phyloP scores from a whole-genome alignment of 2,113 vertebrate species.

The Fulica atra region DNA sequence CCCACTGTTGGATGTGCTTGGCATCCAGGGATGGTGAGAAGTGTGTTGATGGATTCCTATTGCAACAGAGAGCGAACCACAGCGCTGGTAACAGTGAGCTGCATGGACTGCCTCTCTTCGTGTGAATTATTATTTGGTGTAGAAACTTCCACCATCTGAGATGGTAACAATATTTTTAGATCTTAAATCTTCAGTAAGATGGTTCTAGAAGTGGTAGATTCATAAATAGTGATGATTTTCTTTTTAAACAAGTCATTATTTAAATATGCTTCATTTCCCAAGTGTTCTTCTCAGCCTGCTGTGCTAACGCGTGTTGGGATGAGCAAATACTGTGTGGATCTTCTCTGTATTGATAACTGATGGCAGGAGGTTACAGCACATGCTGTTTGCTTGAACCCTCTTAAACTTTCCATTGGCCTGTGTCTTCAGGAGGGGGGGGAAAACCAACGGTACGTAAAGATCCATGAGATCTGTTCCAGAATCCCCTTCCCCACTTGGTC shows the following conservation, averaged over 20 bases:
- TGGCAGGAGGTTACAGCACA: not conserved
- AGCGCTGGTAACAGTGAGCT: not conserved
- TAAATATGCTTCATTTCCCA: not conserved
- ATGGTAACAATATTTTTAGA: not conserved
- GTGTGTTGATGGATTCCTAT: not conserved
- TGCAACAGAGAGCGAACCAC: not conserved
- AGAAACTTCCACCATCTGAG: not conserved
- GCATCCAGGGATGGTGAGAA: not conserved
- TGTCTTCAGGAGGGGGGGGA: not conserved
- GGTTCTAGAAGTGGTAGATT: not conserved
- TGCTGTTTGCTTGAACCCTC: not conserved
- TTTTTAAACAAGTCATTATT: not conserved
- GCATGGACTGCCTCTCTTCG: not conserved
- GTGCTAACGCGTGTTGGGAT: not conserved
- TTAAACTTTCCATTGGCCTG: not conserved
- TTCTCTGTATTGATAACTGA: not conserved
- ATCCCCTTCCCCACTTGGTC: accelerated
- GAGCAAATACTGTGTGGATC: not conserved
- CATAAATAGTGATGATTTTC: not conserved
- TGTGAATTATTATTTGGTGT: not conserved
- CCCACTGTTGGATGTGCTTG: not conserved
- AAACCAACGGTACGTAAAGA: not conserved
- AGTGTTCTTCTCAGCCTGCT: not conserved
- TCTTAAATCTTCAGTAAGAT: not conserved
- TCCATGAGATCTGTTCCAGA: not conserved